Evolutionary conservation across 2,888 invertebrate species (phyloP).

Genomic region (Eupeodes luniger): DNA sequence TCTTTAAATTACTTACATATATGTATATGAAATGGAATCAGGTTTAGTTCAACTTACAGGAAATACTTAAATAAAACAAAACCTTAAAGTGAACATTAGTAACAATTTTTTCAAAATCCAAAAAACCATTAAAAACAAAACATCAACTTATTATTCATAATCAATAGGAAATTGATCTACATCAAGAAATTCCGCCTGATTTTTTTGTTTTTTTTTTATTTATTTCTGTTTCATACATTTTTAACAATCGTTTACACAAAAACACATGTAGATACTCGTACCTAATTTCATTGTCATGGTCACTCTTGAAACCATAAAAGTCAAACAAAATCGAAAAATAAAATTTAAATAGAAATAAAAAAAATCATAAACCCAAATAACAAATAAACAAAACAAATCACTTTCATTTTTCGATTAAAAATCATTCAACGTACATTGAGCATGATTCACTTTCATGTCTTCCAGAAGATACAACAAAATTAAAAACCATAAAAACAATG

Average conservation of each 20-base stretch:
- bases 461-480: neutral
- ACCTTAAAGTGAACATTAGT: too few relatives aligned
- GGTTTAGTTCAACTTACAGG: too few relatives aligned
- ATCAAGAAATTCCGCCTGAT: too few relatives aligned
- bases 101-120: too few relatives aligned
- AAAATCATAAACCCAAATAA: neutral
- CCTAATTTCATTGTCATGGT: slow-evolving; percentile 58
- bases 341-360: slow-evolving; percentile 3
- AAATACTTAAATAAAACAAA: too few relatives aligned
- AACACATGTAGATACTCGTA: slow-evolving; percentile 20
- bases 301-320: slow-evolving; percentile 38
- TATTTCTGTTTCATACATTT: slow-evolving; percentile 24
- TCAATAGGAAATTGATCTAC: too few relatives aligned
- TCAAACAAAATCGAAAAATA: slow-evolving; percentile 12
- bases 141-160: too few relatives aligned
- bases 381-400: slow-evolving; percentile 36
- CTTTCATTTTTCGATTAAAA: slow-evolving; percentile 64
- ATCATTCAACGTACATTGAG: slow-evolving; percentile 13
- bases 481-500: slow-evolving; percentile 12
- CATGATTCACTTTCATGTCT: slow-evolving; percentile 50
- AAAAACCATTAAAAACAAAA: too few relatives aligned
- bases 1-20: too few relatives aligned
- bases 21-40: too few relatives aligned
- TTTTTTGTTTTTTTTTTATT: too few relatives aligned
- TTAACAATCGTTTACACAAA: neutral